phyloP scores from a whole-genome alignment of 2,888 invertebrate species.

The Belgica antarctica region DNA sequence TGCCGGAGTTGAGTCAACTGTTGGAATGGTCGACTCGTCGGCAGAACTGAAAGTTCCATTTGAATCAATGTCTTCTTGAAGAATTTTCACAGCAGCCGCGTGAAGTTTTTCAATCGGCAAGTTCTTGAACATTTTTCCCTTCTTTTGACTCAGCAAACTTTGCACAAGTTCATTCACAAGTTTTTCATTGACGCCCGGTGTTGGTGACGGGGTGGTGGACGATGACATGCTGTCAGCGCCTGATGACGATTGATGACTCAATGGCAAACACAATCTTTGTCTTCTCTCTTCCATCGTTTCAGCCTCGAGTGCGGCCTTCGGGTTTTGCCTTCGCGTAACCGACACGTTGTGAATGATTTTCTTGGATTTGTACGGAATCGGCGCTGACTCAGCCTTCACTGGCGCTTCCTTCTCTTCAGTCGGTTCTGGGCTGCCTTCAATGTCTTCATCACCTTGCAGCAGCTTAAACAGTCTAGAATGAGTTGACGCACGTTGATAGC shows the following conservation, averaged over 20 bases:
- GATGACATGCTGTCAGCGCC: constrained; percentile 59
- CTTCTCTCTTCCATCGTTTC: constrained; percentile 55
- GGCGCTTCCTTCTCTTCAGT: constrained; percentile 47
- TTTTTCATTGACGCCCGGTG: constrained; percentile 57
- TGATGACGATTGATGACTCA: constrained; percentile 55
- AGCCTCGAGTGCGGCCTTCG: constrained; percentile 50
- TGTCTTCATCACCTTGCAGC: constrained; percentile 61
- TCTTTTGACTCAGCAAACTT: constrained; percentile 59
- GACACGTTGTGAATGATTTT: constrained; percentile 55
- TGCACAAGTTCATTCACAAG: constrained; percentile 61
- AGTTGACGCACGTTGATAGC: constrained; percentile 68
- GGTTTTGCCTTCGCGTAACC: constrained; percentile 54
- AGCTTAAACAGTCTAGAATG: constrained; percentile 69
- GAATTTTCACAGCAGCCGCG: constrained; percentile 59
- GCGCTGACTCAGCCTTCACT: constrained; percentile 46
- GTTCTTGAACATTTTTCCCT: constrained; percentile 58
- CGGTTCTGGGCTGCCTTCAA: constrained; percentile 47
- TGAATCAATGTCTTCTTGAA: constrained; percentile 60
- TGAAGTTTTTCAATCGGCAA: constrained; percentile 61
- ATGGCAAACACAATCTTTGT: constrained; percentile 58
- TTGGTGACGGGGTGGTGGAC: constrained; percentile 58
- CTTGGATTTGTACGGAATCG: constrained; percentile 47
- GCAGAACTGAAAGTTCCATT: constrained; percentile 53
- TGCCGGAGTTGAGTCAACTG: constrained; percentile 57
- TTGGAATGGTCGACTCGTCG: constrained; percentile 51